Percentiles rank a stretch among this genome's conserved stretches.
Conservation (phyloP, 2,888 invertebrate genomes). For the Epistrophe grossulariae region DNA sequence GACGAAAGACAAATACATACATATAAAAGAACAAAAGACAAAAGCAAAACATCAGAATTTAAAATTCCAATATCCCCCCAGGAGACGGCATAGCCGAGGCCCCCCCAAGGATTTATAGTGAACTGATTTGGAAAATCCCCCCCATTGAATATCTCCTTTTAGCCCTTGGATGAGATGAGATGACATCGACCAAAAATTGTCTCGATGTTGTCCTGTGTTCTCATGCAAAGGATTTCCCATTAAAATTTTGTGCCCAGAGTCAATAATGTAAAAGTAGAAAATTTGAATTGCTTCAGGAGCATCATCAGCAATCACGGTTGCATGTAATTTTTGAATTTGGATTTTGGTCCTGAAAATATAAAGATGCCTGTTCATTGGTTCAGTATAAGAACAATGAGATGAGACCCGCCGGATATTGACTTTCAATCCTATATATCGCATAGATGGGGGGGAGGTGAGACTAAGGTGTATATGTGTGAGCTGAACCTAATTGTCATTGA, state of each 20-base stretch:
- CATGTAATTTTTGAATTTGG: slow-evolving; percentile 52
- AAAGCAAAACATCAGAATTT: slow-evolving; percentile 58
- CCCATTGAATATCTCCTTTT: slow-evolving; percentile 14
- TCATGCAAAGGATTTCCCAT: slow-evolving; percentile 37
- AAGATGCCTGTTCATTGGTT: slow-evolving; percentile 10
- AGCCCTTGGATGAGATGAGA: neutral
- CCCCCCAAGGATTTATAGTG: neutral
- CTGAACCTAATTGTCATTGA: slow-evolving; percentile 37
- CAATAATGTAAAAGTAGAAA: slow-evolving; percentile 57
- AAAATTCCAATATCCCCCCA: slow-evolving; percentile 13
- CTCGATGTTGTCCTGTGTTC: slow-evolving; percentile 35
- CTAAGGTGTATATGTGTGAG: slow-evolving; percentile 7
- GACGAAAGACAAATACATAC: neutral
- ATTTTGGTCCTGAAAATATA: slow-evolving; percentile 26
- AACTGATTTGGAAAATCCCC: slow-evolving; percentile 68
- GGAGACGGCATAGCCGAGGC: neutral
- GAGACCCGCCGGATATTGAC: slow-evolving; percentile 58
- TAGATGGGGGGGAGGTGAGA: neutral
- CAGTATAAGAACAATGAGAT: slow-evolving; percentile 19
- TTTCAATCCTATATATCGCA: slow-evolving; percentile 19
- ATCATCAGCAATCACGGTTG: slow-evolving; percentile 41
- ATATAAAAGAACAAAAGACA: slow-evolving; percentile 18
- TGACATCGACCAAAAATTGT: slow-evolving; percentile 15
- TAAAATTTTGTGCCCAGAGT: slow-evolving; percentile 66
- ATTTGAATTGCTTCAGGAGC: neutral